phyloP scores from a whole-genome alignment of 2,113 vertebrate species.

The Propithecus coquereli region DNA sequence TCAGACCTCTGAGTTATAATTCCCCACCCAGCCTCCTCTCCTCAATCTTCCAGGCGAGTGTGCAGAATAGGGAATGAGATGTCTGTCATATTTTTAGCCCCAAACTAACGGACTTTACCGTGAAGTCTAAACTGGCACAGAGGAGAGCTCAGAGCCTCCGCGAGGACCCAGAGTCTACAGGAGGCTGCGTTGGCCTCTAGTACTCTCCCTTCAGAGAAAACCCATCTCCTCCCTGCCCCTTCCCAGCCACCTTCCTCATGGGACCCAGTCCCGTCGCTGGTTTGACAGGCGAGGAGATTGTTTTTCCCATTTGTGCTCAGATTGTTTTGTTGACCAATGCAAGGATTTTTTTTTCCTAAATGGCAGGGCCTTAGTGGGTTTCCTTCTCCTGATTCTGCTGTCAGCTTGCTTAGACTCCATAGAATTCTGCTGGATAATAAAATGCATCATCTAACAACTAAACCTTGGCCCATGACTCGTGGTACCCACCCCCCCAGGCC shows the following conservation, averaged over 20 bases:
- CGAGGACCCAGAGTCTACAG: not conserved
- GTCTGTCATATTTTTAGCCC: not conserved
- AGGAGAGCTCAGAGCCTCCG: not conserved
- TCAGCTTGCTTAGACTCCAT: not conserved
- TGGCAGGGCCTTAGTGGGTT: not conserved
- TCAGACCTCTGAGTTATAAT: fast-evolving
- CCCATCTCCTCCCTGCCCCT: not conserved
- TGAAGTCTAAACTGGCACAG: not conserved
- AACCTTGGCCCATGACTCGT: not conserved
- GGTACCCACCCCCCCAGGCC: too few relatives aligned
- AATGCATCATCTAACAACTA: too few relatives aligned
- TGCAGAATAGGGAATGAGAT: not conserved
- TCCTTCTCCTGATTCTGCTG: not conserved
- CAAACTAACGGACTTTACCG: not conserved
- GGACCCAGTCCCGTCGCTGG: not conserved
- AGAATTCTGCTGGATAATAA: not conserved
- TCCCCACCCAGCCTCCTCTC: not conserved
- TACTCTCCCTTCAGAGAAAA: too few relatives aligned
- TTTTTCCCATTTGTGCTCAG: too few relatives aligned
- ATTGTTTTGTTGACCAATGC: not conserved
- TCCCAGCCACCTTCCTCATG: fast-evolving
- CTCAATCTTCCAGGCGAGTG: not conserved
- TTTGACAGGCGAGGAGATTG: fast-evolving
- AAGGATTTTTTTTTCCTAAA: not conserved
- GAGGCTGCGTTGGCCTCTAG: fast-evolving